Evolutionary conservation across 2,888 invertebrate genomes (phyloP).

Genomic region (Mesorhabditis sp.): DNA sequence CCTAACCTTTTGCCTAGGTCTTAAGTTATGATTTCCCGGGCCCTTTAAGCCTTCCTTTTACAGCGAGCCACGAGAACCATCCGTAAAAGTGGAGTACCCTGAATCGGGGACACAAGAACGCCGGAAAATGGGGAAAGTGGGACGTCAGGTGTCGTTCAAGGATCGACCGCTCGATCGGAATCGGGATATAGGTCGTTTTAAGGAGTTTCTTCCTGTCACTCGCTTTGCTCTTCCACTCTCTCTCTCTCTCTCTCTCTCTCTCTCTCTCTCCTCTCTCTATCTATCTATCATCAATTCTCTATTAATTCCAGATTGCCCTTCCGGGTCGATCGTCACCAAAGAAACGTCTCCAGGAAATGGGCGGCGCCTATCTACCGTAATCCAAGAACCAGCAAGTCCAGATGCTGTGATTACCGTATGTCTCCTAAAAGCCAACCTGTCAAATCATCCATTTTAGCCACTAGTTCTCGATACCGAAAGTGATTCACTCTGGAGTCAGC

Average conservation of each 20-base stretch:
- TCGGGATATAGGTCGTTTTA: not conserved
- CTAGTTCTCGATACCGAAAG: too few relatives aligned
- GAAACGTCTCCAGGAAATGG: not conserved
- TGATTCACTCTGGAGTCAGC: too few relatives aligned
- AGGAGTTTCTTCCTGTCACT: too few relatives aligned
- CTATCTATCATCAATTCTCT: not conserved
- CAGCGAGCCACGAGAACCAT: not conserved
- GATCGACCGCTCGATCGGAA: not conserved
- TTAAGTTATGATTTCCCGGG: too few relatives aligned
- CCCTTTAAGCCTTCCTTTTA: too few relatives aligned
- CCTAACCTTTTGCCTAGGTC: too few relatives aligned
- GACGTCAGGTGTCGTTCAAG: constrained; percentile 2
- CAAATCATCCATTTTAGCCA: too few relatives aligned
- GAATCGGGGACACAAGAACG: not conserved
- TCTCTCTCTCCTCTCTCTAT: not conserved
- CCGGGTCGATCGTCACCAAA: not conserved
- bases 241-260: too few relatives aligned
- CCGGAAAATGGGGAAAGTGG: not conserved
- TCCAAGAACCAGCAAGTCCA: constrained; percentile 5
- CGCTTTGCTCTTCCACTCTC: too few relatives aligned
- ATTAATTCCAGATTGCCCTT: not conserved
- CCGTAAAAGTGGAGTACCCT: not conserved
- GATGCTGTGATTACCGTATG: not conserved
- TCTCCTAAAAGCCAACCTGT: too few relatives aligned
- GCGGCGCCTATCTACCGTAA: not conserved